A percentile compares a stretch with the other conserved stretches of the same genome.
Conservation (phyloP, 2,113 vertebrate genomes). For the Saguinus midas region DNA sequence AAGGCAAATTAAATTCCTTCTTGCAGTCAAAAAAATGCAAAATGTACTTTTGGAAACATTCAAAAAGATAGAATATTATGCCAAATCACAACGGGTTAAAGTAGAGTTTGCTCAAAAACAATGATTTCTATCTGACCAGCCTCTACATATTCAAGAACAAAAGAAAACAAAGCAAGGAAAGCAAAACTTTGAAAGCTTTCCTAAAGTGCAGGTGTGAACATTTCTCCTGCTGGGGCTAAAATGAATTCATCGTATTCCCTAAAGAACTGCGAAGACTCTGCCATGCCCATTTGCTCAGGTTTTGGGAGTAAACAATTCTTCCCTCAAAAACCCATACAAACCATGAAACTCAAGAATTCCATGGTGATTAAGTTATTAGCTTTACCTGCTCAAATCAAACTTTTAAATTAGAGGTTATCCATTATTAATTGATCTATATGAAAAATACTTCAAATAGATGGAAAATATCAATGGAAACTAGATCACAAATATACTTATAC, state of each 20-base stretch:
- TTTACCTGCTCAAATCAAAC: not conserved
- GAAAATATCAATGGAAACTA: not conserved
- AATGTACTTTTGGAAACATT: slow-evolving; percentile 42
- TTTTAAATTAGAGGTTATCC: not conserved
- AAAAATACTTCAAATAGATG: slow-evolving; percentile 3
- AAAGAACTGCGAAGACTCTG: slow-evolving; percentile 42
- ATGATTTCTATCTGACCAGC: slow-evolving; percentile 46
- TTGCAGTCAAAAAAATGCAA: slow-evolving; percentile 3
- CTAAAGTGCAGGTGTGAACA: slow-evolving; percentile 74
- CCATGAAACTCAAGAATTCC: not conserved
- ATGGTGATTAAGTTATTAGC: not conserved
- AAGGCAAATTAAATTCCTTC: slow-evolving; percentile 22
- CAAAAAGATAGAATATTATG: not conserved
- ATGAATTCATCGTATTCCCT: slow-evolving; percentile 52
- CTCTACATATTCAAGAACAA: slow-evolving; percentile 45
- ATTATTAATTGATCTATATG: not conserved
- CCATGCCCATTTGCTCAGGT: slow-evolving; percentile 13
- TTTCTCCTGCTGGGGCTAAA: slow-evolving; percentile 58
- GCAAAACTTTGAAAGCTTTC: slow-evolving; percentile 71
- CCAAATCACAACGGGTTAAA: slow-evolving; percentile 6
- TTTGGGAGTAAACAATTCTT: slow-evolving; percentile 48
- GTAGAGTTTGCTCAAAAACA: slow-evolving; percentile 42
- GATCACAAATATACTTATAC: not conserved
- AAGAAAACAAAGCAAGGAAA: not conserved
- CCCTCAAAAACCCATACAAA: slow-evolving; percentile 6